Base-by-base conservation (phyloP, 2,888 invertebrate species). In the Dryobota labecula region DNA sequence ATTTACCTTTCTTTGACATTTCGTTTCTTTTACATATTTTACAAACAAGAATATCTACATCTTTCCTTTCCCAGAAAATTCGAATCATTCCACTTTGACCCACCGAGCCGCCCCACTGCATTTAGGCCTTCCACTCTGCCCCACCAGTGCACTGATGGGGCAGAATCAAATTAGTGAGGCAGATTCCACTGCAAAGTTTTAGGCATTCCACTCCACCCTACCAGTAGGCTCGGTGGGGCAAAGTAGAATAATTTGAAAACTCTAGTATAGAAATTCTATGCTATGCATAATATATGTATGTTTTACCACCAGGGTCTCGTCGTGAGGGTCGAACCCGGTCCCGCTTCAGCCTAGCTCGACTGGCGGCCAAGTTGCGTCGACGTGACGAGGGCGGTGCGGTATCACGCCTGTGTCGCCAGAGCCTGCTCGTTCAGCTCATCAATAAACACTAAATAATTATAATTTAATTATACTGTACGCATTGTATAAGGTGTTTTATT, bases 361-460 rank as follows among this genome's bases (percentile, higher is more conserved):
- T 95, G 2, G 93, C 96, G 0, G 95, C 95, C 2, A 92, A 92
- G 73, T 86, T 95, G 33, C 90, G 95, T 0, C 91, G 94, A 3
- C 91, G 90, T 27, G 94, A 95, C 71, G 94, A 97, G 86, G 97
- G 97, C 72, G 97, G 97, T 69, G 97, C 97, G 0, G 96, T 98
- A 0, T 97, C 98, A 0, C 96, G 97, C 3, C 94, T 98, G 7
- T 98, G 98, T 83, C 95, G 98, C 1, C 98, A 98, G 90, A 98
- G 98, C 86, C 92, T 98, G 6, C 93, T 98, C 7, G 97, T 98
- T 13, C 96, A 96, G 73, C 86, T 96, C 51, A 89, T 92, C 38
- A 94, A 95, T 82, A 93, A 94, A 81, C 93, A 91, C 73, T 93
- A 84, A 92, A 84, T 84, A 33, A 53, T 27, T 76, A 38, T 71